phyloP scores from a whole-genome alignment of 2,888 invertebrate genomes.

The Aphidius colemani region DNA sequence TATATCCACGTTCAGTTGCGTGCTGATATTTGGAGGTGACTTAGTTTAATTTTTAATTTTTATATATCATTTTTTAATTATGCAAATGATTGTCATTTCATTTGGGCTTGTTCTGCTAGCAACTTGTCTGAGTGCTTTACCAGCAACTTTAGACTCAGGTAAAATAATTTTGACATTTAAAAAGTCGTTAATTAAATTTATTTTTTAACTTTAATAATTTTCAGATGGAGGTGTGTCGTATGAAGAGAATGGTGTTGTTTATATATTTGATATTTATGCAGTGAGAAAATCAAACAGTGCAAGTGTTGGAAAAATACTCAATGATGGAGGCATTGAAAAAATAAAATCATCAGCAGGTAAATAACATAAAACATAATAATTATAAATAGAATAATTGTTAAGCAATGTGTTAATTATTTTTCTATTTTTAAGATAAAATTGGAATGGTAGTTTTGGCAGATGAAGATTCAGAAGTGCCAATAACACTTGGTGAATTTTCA shows the following conservation, averaged over 20 bases:
- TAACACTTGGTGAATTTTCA: conserved; percentile 23
- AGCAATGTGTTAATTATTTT: background rate
- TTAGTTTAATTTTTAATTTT: background rate
- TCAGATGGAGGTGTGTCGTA: background rate
- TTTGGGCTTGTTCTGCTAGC: conserved; percentile 4
- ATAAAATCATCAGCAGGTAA: conserved; percentile 13
- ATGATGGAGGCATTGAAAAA: conserved; percentile 1
- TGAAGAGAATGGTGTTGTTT: conserved; percentile 19
- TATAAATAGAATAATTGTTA: too few relatives aligned
- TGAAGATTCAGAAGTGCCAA: conserved; percentile 13
- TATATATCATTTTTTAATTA: background rate
- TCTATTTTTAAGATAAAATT: conserved; percentile 15
- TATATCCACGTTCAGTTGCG: conserved; percentile 16
- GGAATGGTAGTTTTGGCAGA: conserved; percentile 17
- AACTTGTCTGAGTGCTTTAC: conserved; percentile 3
- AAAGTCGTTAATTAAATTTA: background rate
- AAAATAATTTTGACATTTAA: background rate
- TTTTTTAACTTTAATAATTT: conserved; percentile 1
- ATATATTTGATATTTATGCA: conserved; percentile 23
- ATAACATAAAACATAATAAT: background rate
- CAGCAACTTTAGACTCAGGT: conserved; percentile 11
- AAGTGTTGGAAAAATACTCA: conserved; percentile 18
- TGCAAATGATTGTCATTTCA: too few relatives aligned
- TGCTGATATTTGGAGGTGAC: conserved; percentile 6
- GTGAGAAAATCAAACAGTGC: conserved; percentile 8